Evolutionary conservation across 2,797 vertebrate genomes (phyloP), one percentile per base, ranked within the genome.

Genomic region (Gobionotothen gibberifrons): DNA sequence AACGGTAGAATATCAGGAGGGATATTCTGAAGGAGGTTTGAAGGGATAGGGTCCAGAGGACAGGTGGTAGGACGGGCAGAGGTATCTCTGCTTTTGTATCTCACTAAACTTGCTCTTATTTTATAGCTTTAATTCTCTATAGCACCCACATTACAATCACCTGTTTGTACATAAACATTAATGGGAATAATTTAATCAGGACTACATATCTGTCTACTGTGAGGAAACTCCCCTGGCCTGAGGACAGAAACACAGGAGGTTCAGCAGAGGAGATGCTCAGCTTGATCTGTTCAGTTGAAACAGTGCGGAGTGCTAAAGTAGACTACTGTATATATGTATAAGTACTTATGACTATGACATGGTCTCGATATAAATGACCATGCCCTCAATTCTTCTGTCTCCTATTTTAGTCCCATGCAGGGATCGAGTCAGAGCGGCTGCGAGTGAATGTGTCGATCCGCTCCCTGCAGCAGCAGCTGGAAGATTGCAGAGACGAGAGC

Each of bases 401-500:
- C 22, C 40, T 52, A 13, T 68, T 48, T 36, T 49, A 98, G 98
- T 97, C 97, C 51, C 97, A 97, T 10, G 95, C 92, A 7, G 94
- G 79, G 0, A 91, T 99, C 40, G 98, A 99, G 88, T 90, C 95
- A 0, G 97, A 99, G 90, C 94, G 94, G 39, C 92, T 96, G 87
- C 96, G 96, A 21, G 95, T 98, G 32, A 96, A 95, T 40, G 10
- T 93, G 0, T 90, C 96, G 0, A 91, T 99, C 36, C 94, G 96
- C 42, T 93, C 93, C 19, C 89, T 99, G 6, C 97, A 97, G 91
- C 93, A 93, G 79, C 96, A 99, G 92, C 85, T 99, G 78, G 96
- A 97, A 58, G 97, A 98, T 84, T 96, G 95, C 54, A 87, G 93
- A 0, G 98, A 99, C 40, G 97, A 99, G 88, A 95, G 94, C 0